Conservation (phyloP, 2,888 invertebrate species). For the Hypomecis atomaria region DNA sequence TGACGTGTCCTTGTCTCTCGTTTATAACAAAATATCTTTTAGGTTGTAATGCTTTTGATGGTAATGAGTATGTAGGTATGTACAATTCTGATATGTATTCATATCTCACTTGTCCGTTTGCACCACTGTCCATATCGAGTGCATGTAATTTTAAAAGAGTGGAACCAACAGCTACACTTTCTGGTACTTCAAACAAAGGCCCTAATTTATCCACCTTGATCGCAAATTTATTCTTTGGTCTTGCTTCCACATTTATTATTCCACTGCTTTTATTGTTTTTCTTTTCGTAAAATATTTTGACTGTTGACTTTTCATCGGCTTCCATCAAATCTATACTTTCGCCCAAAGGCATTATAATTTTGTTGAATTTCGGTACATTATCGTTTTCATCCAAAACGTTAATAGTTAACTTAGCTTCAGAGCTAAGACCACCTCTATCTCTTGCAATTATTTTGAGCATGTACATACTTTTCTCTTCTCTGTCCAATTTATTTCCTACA, state of each 20-base stretch:
- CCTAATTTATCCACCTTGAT: constrained; percentile 65
- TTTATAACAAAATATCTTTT: constrained; percentile 91
- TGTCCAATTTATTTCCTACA: constrained; percentile 86
- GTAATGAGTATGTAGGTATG: constrained; percentile 80
- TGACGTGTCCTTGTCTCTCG: constrained; percentile 89
- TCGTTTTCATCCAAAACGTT: constrained; percentile 92
- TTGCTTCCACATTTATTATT: constrained; percentile 63
- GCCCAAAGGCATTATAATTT: constrained; percentile 88
- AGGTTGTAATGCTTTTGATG: constrained; percentile 75
- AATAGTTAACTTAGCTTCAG: constrained; percentile 89
- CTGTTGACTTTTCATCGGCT: constrained; percentile 80
- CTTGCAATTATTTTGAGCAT: constrained; percentile 89
- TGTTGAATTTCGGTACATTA: constrained; percentile 89
- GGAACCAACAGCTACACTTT: constrained; percentile 89
- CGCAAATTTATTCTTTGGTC: constrained; percentile 72
- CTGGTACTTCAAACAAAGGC: constrained; percentile 88
- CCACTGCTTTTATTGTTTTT: constrained; percentile 61
- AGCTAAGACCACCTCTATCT: constrained; percentile 90
- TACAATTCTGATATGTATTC: constrained; percentile 88
- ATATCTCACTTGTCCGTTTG: constrained; percentile 89
- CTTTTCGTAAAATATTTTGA: constrained; percentile 77
- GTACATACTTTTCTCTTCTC: constrained; percentile 89
- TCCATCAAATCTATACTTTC: constrained; percentile 88
- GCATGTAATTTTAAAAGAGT: constrained; percentile 89
- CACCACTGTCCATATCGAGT: constrained; percentile 88